Evolutionary conservation across 2,113 vertebrate genomes (phyloP).

Genomic region (Gymnogyps californianus): DNA sequence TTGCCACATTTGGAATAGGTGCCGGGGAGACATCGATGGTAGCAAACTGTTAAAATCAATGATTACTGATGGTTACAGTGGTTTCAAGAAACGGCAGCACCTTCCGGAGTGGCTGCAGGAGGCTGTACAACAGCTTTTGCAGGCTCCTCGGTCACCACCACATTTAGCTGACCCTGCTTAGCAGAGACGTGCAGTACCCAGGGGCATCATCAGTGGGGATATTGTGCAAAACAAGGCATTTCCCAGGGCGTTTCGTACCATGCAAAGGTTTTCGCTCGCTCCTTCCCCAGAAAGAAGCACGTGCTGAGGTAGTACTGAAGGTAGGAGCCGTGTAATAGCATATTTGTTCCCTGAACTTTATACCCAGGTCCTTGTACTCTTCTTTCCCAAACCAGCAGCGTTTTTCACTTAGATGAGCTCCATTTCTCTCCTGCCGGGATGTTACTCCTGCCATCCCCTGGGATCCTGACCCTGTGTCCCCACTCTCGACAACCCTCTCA

Average conservation of each 20-base stretch:
- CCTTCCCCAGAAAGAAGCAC: background rate
- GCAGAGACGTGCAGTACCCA: background rate
- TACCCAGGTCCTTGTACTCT: background rate
- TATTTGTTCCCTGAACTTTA: background rate
- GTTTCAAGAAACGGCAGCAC: background rate
- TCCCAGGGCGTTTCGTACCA: background rate
- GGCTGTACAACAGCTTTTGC: background rate
- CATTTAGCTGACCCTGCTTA: background rate
- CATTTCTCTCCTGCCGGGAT: background rate
- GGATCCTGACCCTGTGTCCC: background rate
- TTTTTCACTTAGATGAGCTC: background rate
- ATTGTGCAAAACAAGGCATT: background rate
- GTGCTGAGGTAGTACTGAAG: background rate
- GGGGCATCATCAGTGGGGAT: background rate
- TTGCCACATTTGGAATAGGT: background rate
- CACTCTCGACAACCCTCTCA: background rate
- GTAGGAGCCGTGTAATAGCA: background rate
- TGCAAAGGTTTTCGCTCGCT: background rate
- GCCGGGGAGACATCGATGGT: background rate
- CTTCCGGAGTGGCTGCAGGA: background rate
- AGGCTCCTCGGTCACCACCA: background rate
- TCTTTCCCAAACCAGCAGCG: background rate
- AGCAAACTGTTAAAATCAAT: background rate
- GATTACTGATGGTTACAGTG: background rate
- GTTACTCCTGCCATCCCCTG: background rate